Evolutionary conservation across 1,140 invertebrate genomes (phyloP).

Genomic region (Glossosoma conforme): DNA sequence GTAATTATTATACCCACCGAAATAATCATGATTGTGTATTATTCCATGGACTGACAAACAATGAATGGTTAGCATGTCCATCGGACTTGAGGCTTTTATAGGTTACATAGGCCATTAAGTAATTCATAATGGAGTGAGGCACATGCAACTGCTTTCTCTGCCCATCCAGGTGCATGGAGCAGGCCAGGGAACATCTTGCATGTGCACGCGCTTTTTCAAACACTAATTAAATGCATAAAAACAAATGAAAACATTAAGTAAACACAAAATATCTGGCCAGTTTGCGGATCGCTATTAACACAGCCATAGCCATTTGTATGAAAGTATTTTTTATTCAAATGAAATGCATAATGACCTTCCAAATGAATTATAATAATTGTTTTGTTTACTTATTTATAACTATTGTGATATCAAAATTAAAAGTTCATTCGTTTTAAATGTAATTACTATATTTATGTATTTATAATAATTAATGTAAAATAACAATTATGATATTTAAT

Average conservation of each 20-base stretch:
- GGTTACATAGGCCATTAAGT: conserved; percentile 9
- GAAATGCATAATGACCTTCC: neutral
- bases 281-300: too few species aligned
- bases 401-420: too few species aligned
- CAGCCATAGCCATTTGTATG: too few species aligned
- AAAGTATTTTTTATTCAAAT: too few species aligned
- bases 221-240: neutral
- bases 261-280: too few species aligned
- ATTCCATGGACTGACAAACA: conserved; percentile 6
- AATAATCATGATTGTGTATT: conserved; percentile 14
- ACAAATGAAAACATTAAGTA: neutral
- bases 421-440: too few species aligned
- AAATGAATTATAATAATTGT: neutral
- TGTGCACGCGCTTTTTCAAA: neutral
- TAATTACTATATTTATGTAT: too few species aligned
- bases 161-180: too few species aligned
- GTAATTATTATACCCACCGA: conserved; percentile 18
- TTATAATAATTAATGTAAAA: too few species aligned
- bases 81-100: conserved; percentile 15
- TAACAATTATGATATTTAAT: too few species aligned
- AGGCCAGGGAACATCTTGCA: neutral
- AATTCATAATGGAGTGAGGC: conserved; percentile 6
- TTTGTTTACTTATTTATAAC: too few species aligned
- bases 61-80: conserved; percentile 20
- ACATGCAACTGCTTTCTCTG: conserved; percentile 21